Percentiles rank a stretch among this genome's conserved stretches.
phyloP scores from a whole-genome alignment of 2,888 invertebrate species.

The Salticus scenicus region DNA sequence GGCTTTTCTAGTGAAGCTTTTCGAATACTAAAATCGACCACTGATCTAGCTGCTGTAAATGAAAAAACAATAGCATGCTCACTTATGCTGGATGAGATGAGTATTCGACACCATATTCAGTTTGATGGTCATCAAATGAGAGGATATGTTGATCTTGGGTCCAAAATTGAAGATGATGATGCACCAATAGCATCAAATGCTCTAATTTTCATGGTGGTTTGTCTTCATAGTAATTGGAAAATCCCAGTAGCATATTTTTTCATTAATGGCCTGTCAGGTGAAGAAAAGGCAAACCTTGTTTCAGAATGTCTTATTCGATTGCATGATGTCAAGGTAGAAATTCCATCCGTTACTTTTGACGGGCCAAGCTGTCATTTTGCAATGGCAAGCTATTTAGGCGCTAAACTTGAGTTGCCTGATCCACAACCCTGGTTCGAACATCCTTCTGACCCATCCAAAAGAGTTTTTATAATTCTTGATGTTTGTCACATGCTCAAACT shows the following conservation, averaged over 20 bases:
- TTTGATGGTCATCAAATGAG: not conserved
- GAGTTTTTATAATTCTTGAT: not conserved
- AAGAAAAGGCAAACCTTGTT: not conserved
- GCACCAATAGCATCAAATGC: not conserved
- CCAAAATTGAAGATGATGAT: not conserved
- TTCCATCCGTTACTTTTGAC: not conserved
- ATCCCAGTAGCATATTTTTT: not conserved
- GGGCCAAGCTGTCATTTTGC: not conserved
- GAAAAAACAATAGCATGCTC: not conserved
- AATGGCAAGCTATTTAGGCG: not conserved
- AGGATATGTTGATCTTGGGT: not conserved
- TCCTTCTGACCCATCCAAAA: not conserved
- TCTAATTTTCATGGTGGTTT: not conserved
- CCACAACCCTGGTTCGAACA: not conserved
- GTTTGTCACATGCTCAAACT: not conserved
- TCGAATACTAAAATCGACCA: not conserved
- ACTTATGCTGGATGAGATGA: not conserved
- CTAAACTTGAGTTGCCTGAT: not conserved
- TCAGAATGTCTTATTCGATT: not conserved
- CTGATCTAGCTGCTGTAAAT: not conserved
- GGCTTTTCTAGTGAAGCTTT: not conserved
- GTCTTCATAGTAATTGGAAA: not conserved
- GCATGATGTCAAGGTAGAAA: not conserved
- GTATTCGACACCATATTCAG: not conserved
- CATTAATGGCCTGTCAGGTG: not conserved